Percentiles rank a stretch among this genome's conserved stretches.
phyloP scores from a whole-genome alignment of 2,797 vertebrate species.

The Silurus aristotelis region DNA sequence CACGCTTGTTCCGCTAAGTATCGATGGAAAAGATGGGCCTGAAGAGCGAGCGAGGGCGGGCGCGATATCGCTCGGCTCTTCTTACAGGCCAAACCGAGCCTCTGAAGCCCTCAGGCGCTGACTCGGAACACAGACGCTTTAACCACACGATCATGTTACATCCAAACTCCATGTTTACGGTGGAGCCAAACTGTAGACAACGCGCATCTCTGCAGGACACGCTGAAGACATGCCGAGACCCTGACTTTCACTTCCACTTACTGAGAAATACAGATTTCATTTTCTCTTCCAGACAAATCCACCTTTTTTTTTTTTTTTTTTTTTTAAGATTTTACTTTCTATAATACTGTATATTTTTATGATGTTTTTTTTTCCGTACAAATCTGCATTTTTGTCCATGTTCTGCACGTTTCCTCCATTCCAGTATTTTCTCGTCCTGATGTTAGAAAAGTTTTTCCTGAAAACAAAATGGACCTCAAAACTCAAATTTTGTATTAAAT shows the following conservation, averaged over 20 bases:
- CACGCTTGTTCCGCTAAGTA: slow-evolving; percentile 33
- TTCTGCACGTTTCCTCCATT: background rate
- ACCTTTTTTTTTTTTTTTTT: too few species aligned
- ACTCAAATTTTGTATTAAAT: background rate
- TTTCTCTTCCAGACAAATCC: background rate
- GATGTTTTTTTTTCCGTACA: too few species aligned
- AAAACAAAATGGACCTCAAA: background rate
- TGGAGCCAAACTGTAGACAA: background rate
- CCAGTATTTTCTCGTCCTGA: background rate
- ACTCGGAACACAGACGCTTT: slow-evolving; percentile 27
- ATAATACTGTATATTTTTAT: too few species aligned
- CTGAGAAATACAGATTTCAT: background rate
- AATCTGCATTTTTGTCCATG: slow-evolving; percentile 1
- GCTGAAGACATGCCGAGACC: too few species aligned
- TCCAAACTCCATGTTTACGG: slow-evolving; percentile 7
- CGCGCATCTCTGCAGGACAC: background rate
- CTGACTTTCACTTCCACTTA: too few species aligned
- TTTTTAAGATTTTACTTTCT: too few species aligned
- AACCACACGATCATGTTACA: slow-evolving; percentile 43
- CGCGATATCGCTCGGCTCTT: slow-evolving; percentile 23
- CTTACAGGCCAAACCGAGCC: slow-evolving; percentile 26
- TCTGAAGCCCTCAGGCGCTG: slow-evolving; percentile 21
- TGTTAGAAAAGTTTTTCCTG: too few species aligned
- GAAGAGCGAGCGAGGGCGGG: slow-evolving; percentile 9
- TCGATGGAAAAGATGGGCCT: slow-evolving; percentile 34